Evolutionary conservation across 2,888 invertebrate species (phyloP), one percentile per base, ranked within the genome.

Genomic region (Hylaea fasciaria): DNA sequence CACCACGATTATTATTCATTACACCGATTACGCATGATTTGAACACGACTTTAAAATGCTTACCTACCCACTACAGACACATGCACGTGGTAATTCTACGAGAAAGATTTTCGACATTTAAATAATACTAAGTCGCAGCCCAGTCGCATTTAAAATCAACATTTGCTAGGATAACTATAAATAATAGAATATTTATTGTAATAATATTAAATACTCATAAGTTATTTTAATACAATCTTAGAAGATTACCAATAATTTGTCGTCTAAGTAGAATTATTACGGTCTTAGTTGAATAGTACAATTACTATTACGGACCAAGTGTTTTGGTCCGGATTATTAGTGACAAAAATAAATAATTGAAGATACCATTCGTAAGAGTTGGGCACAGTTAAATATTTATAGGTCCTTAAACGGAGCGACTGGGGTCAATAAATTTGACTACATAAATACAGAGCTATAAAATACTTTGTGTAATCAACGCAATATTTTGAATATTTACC

Each of bases 21-120:
- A 51, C 69, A 70, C 69, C 61, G 41, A 70, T 61, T 62, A 73
- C 59, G 70, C 64, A 54, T 69, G 63, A 65, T 65, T 65, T 70
- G 68, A 73, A 69, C 56, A 70, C 64, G 64, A 69, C 66, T 66
- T 13, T 57, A 39, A 56, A 56, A 51, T 73, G 64, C 58, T 65
- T 65, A 52, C 22, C 77, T 81, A 81, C 73, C 46, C 65, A 41
- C 81, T 81, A 82, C 76, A 68, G 72, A 74, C 74, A 64, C 62
- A 43, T 17, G n/a, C 68, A 74, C 54, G 65, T 69, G 57, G 62
- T 62, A 72, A 68, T 64, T 77, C 57, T 62, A 60, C 51, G 55
- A 29, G 37, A 57, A 32, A 49, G 29, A 48, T 59, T 3, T 3
- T 22, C 2, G 5, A 22, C 22, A 22, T 3, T 5, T 22, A 22